A percentile compares a stretch with the other conserved stretches of the same genome.
phyloP scores from a whole-genome alignment of 2,888 invertebrate genomes.

The Hecatera dysodea region DNA sequence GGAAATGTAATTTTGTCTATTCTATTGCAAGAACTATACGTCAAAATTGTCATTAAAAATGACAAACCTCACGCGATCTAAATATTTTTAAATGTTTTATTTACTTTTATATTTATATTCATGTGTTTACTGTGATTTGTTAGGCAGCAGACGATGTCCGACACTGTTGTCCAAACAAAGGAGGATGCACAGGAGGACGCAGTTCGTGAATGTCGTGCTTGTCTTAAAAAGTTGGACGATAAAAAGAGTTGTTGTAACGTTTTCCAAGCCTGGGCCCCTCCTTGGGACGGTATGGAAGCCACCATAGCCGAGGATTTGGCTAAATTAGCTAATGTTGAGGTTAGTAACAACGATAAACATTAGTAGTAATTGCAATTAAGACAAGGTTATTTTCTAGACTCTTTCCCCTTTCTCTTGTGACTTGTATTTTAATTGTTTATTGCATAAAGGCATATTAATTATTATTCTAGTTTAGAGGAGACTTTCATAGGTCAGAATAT shows the following conservation, averaged over 20 bases:
- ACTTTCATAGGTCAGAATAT: background rate
- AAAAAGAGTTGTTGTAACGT: constrained; percentile 71
- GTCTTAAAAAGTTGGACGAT: constrained; percentile 72
- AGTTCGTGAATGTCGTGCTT: constrained; percentile 79
- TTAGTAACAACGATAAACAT: constrained; percentile 55
- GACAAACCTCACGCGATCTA: constrained; percentile 52
- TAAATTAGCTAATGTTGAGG: constrained; percentile 80
- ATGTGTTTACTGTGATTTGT: constrained; percentile 44
- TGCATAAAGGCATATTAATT: background rate
- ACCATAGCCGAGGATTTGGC: constrained; percentile 81
- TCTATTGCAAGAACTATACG: constrained; percentile 58
- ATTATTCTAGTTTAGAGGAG: background rate
- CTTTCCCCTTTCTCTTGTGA: background rate
- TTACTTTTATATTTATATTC: constrained; percentile 31
- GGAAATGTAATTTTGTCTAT: constrained; percentile 58
- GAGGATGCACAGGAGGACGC: constrained; percentile 20
- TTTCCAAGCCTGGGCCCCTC: constrained; percentile 77
- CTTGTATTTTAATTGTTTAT: background rate
- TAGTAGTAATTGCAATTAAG: background rate
- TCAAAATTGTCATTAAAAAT: constrained; percentile 63
- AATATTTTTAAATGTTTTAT: constrained; percentile 47
- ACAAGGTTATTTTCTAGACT: constrained; percentile 11
- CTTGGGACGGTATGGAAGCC: constrained; percentile 77
- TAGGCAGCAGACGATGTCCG: constrained; percentile 58
- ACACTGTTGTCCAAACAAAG: constrained; percentile 17